Percentiles rank a stretch among this genome's conserved stretches.
These are phyloP conservation scores for Lagopus leucura DNA, from an alignment of 2,113 vertebrate genomes.

Conservation along the genomic window DNA sequence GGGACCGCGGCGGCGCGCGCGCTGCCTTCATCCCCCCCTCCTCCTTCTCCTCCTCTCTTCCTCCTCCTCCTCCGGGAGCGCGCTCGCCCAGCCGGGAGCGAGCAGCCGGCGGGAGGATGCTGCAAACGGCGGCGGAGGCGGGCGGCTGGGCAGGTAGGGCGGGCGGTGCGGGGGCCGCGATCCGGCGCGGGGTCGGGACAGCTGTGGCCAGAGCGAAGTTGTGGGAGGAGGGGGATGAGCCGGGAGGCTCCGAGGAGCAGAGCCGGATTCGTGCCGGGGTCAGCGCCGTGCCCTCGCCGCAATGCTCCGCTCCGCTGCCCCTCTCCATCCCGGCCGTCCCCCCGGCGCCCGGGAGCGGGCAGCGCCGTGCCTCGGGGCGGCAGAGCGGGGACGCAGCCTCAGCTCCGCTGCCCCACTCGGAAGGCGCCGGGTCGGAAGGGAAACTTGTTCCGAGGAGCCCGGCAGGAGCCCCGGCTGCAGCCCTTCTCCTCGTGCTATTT, in stretches of 20 bases:
- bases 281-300: neutral
- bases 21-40: neutral
- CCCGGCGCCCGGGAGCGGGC: neutral
- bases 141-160: conserved; percentile 22
- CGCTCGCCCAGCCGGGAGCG: conserved; percentile 54
- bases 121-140: conserved; percentile 47
- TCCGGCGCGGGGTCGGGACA: neutral
- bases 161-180: neutral
- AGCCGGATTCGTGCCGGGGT: neutral
- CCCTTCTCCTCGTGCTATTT: neutral
- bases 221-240: neutral
- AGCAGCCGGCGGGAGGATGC: conserved; percentile 44
- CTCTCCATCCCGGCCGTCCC: neutral
- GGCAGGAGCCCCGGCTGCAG: neutral
- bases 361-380: neutral
- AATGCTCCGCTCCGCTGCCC: neutral
- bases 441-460: conserved; percentile 22
- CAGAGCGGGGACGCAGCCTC: neutral
- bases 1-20: neutral
- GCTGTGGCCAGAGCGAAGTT: neutral
- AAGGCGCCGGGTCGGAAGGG: neutral
- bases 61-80: conserved; percentile 34
- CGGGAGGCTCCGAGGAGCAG: neutral
- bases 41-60: neutral
- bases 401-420: neutral